phyloP scores from a whole-genome alignment of 2,888 invertebrate genomes.

The Orchesella flavescens region DNA sequence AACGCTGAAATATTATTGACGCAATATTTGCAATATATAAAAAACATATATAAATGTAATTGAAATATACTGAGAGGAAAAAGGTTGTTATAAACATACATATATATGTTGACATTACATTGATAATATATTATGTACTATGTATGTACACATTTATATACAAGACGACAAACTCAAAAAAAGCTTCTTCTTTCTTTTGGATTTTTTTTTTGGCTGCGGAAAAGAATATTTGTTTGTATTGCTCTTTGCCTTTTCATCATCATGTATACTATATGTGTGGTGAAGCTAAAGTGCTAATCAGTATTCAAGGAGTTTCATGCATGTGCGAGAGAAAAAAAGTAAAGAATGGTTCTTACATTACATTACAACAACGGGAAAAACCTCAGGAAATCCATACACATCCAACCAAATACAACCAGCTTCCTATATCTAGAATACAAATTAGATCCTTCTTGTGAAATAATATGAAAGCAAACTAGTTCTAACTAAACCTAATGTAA shows the following conservation, averaged over 20 bases:
- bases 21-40: conserved; percentile 21
- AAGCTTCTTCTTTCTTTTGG: no score
- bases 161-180: background rate
- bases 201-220: no score
- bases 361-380: background rate
- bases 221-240: no score
- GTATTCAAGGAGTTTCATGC: no score
- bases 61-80: background rate
- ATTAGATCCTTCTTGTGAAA: no score
- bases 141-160: conserved; percentile 3
- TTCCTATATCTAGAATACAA: background rate
- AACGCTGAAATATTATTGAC: background rate
- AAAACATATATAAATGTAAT: background rate
- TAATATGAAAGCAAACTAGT: no score
- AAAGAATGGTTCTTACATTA: background rate
- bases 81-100: background rate
- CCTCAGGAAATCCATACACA: conserved; percentile 4
- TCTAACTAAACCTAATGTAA: no score
- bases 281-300: no score
- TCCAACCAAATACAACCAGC: background rate
- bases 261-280: no score
- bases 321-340: no score
- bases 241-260: no score
- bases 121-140: background rate
- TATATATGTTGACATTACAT: no score